Evolutionary conservation across 2,113 vertebrate genomes (phyloP).

Genomic region (Lepidiolamprologus cunningtoni): DNA sequence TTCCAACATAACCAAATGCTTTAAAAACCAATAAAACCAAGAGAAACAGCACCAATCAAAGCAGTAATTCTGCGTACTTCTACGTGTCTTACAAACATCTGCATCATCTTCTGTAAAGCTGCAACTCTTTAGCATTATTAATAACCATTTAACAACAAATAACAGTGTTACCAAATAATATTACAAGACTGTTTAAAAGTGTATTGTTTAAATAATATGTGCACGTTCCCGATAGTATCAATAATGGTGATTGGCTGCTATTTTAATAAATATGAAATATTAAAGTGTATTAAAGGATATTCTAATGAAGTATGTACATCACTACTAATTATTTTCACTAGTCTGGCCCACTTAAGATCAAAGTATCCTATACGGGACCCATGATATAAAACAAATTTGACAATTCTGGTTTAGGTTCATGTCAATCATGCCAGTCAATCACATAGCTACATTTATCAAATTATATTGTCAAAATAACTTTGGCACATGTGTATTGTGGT

Average conservation of each 20-base stretch:
- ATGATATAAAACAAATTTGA: background rate
- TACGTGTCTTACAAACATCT: background rate
- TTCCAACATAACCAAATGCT: background rate
- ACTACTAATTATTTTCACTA: background rate
- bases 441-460: background rate
- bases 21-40: background rate
- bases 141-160: background rate
- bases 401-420: background rate
- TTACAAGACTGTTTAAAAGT: background rate
- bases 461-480: background rate
- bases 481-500: background rate
- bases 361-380: background rate
- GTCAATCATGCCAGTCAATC: background rate
- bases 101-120: background rate
- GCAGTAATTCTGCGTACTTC: background rate
- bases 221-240: background rate
- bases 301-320: background rate
- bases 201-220: background rate
- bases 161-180: background rate
- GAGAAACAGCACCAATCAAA: background rate
- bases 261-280: background rate
- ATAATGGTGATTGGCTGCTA: background rate
- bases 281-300: background rate
- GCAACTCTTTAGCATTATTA: background rate
- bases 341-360: background rate